These are phyloP conservation scores for Sciaenops ocellatus DNA, from an alignment of 2,797 vertebrate species.

Conservation along the genomic window DNA sequence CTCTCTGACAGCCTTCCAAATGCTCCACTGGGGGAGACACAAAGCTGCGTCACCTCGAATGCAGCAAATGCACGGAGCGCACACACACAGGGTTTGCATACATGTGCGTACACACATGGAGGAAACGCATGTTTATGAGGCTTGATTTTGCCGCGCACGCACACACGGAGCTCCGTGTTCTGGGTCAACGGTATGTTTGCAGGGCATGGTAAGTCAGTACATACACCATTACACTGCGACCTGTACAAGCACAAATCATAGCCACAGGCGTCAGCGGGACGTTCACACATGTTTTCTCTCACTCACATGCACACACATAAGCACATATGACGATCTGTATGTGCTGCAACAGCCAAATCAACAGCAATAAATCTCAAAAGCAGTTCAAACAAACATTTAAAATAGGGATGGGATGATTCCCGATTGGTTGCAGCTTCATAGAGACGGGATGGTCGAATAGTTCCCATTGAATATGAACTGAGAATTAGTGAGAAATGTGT, in stretches of 20 bases:
- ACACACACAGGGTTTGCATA: constrained; percentile 41
- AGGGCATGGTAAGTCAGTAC: constrained; percentile 35
- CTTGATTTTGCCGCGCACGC: constrained; percentile 10
- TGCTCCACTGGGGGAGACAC: constrained; percentile 80
- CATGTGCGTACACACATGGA: constrained; percentile 40
- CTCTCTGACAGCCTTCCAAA: constrained; percentile 82
- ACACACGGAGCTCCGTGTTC: constrained; percentile 43
- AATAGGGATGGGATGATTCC: too few species aligned
- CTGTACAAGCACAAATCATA: constrained; percentile 53
- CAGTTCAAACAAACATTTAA: constrained; percentile 29
- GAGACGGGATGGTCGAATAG: too few species aligned
- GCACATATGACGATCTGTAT: constrained; percentile 18
- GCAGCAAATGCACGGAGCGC: constrained; percentile 59
- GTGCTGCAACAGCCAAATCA: constrained; percentile 47
- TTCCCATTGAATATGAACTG: too few species aligned
- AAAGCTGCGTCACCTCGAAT: constrained; percentile 77
- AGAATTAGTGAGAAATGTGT: not conserved
- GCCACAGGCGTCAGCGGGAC: constrained; percentile 33
- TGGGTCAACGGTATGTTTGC: constrained; percentile 51
- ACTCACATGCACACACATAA: constrained; percentile 10
- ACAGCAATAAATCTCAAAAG: constrained; percentile 45
- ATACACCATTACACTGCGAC: constrained; percentile 57
- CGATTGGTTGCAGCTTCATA: too few species aligned
- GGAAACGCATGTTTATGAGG: constrained; percentile 26
- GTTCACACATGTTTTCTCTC: not conserved